Evolutionary conservation across 1,140 invertebrate species (phyloP), one percentile per base, ranked within the genome.

Genomic region (Zaprionus lachaisei): DNA sequence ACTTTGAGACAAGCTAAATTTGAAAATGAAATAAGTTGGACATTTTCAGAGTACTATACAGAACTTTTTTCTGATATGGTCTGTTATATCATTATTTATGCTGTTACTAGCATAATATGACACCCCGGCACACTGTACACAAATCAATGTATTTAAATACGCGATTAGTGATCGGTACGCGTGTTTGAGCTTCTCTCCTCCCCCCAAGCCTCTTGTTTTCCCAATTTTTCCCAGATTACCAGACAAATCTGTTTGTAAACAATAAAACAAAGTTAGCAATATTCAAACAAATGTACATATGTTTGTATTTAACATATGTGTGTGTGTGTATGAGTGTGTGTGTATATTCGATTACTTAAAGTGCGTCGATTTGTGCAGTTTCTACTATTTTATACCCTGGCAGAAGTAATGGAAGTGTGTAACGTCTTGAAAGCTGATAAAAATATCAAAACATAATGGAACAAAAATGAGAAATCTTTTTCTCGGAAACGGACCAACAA

Each of bases 281-380:
- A 26, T 51, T 20, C 20, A 51, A 49, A 51, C 41, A 17, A 34
- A 34, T 34, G 31, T 47, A 51, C 34, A 31, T 58, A 55, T 34
- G 24, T 70, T 11, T 12, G 22, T 69, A 55, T 47, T 28, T 58
- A 51, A 28, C 38, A 44, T 38, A 14, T 31, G 24, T 26, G 24
- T 56, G 14, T 65, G n/a, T 64, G 47, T 44, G n/a, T 37, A 44
- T 34, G n/a, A 24, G 17, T 31, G 49, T 65, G 31, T 37, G 26
- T 54, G 17, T 76, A 66, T 77, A 67, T 77, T 72, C 74, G 74
- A 72, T 56, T 66, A 63, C 47, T 67, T 58, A 64, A 31, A 65
- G 62, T 72, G 69, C 69, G 31, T 71, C 54, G 2, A 2, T 62
- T 28, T 54, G 14, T 69, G 47, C 14, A 47, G 41, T 47, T 17